Base-by-base conservation (phyloP, 2,113 vertebrate species). In the Paedocypris sp. region DNA sequence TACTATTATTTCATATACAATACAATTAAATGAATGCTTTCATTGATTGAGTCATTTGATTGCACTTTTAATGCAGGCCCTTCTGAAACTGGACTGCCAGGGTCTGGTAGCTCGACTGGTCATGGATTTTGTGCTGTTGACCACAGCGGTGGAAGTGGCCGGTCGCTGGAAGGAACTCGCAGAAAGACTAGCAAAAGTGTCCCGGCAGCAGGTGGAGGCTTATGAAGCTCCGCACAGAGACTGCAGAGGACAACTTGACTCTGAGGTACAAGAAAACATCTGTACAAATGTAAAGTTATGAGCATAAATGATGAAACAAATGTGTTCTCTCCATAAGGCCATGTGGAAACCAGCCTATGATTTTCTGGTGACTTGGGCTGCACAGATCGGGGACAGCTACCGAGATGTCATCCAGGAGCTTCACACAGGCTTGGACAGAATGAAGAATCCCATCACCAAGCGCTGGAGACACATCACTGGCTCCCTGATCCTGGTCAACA, bases 311-410 rank as follows among this genome's bases (percentile, higher is more conserved):
- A n/a, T n/a, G n/a, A n/a, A n/a, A n/a, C n/a, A n/a, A n/a, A n/a
- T n/a, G n/a, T n/a, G n/a, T n/a, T n/a, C 4, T 15, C 23, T 16
- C 3, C n/a, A 18, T 20, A 72, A 97, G 94, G 93, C 92, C 74
- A 98, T 99, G 94, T 99, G 94, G 95, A 99, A 99, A 67, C 94
- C 95, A 0, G 95, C 95, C 0, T 99, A 95, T 0, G 95, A 98
- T 77, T 98, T 98, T 70, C 80, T 99, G 60, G 84, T 99, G 6
- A 98, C 90, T 1, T 98, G 95, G 95, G 95, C 93, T 22, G 86
- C 88, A 48, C 94, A 95, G 83, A 83, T 98, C 3, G 95, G 95
- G 0, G 95, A 99, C 77, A 99, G 95, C 82, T 99, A 98, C 78
- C 75, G 94, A 0, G 95, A 99, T 0, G 90, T 99, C 66, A 91